Base-by-base conservation (phyloP, 1,140 invertebrate species). In the Aleiodes sp. region DNA sequence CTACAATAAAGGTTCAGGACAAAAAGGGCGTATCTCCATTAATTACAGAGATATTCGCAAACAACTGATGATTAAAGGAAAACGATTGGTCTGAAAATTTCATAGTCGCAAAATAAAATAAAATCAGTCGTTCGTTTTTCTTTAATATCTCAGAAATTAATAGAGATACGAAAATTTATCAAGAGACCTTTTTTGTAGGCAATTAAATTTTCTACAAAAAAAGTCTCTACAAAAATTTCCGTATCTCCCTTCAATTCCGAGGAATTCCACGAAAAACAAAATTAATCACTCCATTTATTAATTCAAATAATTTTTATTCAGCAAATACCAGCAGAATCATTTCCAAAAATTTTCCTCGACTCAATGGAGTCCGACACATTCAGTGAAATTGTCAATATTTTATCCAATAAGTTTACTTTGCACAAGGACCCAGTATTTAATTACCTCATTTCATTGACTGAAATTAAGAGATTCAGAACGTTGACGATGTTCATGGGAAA, bases 361-460 rank as follows among this genome's bases (percentile, higher is more conserved):
- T 89, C 89, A 8, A 79, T 91, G 73, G 90, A 91, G 71, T 88
- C 86, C 39, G 84, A 88, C 67, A 84, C 87, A 6, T 84, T 91
- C 14, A 88, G 87, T 26, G 87, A 89, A 65, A 87, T 91, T 33
- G 31, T 91, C 14, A 70, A 72, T 3, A 75, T 84, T 3, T 73
- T 91, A 1, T 74, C 81, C 56, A 78, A 70, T 24, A 78, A 84
- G 41, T 87, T 87, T 72, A 41, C 76, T 8, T 78, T 77, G 68
- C 81, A 75, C 35, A 72, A 79, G 10, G 75, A 80, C 29, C 65
- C 73, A 2, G 72, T 86, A 41, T 83, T 78, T 70, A 28, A 80
- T 16, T 83, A 82, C 72, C 72, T 88, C 10, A 72, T 76, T 66
- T 70, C 80, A 67, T 72, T 87, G 12, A 76, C 78, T 67, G 65